Evolutionary conservation across 2,113 vertebrate species (phyloP).

Genomic region (Protomyctophum bolini): DNA sequence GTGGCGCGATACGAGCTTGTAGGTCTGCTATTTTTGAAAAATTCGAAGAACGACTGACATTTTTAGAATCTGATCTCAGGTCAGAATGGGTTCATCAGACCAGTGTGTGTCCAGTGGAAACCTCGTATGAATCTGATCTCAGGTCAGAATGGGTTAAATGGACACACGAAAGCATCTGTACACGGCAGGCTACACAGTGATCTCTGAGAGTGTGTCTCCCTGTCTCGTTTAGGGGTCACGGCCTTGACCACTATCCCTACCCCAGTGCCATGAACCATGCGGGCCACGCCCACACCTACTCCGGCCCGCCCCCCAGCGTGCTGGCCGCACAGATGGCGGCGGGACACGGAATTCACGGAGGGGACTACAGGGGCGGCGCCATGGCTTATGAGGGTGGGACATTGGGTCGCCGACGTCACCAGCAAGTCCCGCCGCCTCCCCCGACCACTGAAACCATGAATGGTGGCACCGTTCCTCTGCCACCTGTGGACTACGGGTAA

Average conservation of each 20-base stretch:
- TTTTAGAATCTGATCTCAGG: no score
- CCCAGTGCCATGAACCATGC: constrained; percentile 92
- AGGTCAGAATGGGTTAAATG: no score
- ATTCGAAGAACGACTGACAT: no score
- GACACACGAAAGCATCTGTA: no score
- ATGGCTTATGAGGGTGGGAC: constrained; percentile 85
- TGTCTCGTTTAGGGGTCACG: constrained; percentile 82
- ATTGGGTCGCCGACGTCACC: constrained; percentile 87
- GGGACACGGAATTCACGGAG: constrained; percentile 70
- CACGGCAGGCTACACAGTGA: neutral
- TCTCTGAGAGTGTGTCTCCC: neutral
- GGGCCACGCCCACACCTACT: constrained; percentile 83
- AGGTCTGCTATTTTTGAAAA: no score
- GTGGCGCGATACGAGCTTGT: no score
- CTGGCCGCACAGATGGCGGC: constrained; percentile 80
- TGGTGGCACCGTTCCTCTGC: constrained; percentile 80
- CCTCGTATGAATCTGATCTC: no score
- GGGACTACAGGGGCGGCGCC: constrained; percentile 84
- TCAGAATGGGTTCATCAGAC: no score
- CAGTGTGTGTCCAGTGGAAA: no score
- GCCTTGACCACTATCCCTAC: constrained; percentile 87
- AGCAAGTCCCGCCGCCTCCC: constrained; percentile 90
- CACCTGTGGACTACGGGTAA: constrained; percentile 90
- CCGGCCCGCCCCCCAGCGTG: constrained; percentile 77
- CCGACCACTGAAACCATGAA: constrained; percentile 86